Evolutionary conservation across 2,113 vertebrate genomes (phyloP), one percentile per base, ranked within the genome.

Genomic region (Eidolon helvum): DNA sequence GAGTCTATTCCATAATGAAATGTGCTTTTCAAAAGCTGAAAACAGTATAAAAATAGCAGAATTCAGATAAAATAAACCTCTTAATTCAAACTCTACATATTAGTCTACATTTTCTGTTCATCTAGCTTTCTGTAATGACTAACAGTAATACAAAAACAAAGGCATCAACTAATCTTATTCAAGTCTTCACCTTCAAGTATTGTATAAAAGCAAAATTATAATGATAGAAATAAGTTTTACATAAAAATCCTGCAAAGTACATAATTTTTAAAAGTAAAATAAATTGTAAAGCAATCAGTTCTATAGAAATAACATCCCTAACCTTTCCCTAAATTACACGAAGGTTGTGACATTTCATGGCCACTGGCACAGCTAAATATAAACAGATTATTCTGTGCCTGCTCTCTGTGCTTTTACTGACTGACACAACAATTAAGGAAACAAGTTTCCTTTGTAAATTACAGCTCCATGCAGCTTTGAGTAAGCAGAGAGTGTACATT

Each of bases 361-460:
- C 80, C 95, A 82, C 30, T 95, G 50, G 40, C 68, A 57, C 48
- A 96, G 91, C 96, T 98, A 97, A 75, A 97, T 95, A 98, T 98
- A 97, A 33, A 92, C 48, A 21, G 38, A 22, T 94, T 97, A 92
- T 96, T 96, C 93, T 79, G 65, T 72, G 59, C 43, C 79, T 94
- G 65, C 61, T 92, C 68, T 53, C 88, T 65, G 24, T 4, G 5
- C 63, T 85, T 97, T 94, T 87, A 61, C 91, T 97, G 87, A 43
- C 96, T 98, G 95, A 93, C 83, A 93, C 8, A 2, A 65, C 83
- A 90, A 87, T 87, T 98, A 90, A 98, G 95, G 93, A 97, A 98
- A 43, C 71, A 94, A 96, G 75, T 97, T 90, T 98, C 78, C 79
- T 97, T 97, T 94, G 80, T 94, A 98, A 96, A 93, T 94, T 97